phyloP scores from a whole-genome alignment of 1,140 invertebrate species.

The Zelostemma sp. region DNA sequence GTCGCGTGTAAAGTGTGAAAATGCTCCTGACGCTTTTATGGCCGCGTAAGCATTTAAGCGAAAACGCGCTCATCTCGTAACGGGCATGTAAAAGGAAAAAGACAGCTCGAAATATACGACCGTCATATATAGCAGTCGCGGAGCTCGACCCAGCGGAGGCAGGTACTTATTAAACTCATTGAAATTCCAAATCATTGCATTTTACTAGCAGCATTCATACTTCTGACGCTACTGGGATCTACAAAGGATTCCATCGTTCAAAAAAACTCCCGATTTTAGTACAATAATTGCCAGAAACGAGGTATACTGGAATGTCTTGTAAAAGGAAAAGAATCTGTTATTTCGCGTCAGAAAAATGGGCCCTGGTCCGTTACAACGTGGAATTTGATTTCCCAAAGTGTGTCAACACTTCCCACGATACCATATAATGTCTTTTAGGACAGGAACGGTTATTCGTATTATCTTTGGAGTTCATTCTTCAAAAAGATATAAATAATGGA shows the following conservation, averaged over 20 bases:
- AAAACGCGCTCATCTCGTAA: constrained; percentile 24
- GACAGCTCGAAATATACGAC: constrained; percentile 36
- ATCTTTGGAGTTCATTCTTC: too few relatives aligned
- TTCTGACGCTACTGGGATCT: constrained; percentile 28
- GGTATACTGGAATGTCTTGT: too few relatives aligned
- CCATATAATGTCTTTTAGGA: too few relatives aligned
- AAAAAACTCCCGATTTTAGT: too few relatives aligned
- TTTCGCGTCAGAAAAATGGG: too few relatives aligned
- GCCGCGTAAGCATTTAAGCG: too few relatives aligned
- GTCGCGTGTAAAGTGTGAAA: constrained; percentile 19
- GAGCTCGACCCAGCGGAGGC: constrained; percentile 31
- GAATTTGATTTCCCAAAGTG: too few relatives aligned
- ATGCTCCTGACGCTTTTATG: constrained; percentile 9
- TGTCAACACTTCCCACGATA: too few relatives aligned
- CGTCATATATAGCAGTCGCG: constrained; percentile 25
- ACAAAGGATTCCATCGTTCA: constrained; percentile 25
- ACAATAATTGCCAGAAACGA: too few relatives aligned
- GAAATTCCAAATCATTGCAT: constrained; percentile 43
- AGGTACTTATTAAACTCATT: constrained; percentile 32
- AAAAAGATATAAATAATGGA: neutral
- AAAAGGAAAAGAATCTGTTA: too few relatives aligned
- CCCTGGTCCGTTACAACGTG: too few relatives aligned
- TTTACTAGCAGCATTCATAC: constrained; percentile 38
- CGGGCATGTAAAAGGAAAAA: constrained; percentile 22
- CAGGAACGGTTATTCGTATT: too few relatives aligned